phyloP scores from a whole-genome alignment of 1,140 invertebrate genomes.

The Centruroides sculpturatus region DNA sequence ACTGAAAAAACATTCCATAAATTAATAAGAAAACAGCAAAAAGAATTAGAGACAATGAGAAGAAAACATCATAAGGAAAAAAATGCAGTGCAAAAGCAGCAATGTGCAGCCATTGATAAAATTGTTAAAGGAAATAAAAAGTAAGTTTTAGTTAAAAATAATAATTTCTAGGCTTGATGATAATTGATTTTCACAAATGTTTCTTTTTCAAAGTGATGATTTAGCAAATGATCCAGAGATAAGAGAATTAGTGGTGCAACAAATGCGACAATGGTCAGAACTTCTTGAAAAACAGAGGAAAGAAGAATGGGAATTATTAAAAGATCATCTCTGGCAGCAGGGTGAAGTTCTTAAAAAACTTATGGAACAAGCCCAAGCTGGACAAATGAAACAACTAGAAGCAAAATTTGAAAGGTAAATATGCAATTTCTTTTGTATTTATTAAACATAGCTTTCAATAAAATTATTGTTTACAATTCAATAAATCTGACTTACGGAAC shows the following conservation, averaged over 20 bases:
- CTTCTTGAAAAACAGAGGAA: constrained; percentile 74
- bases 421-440: background rate
- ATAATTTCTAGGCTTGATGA: too few relatives aligned
- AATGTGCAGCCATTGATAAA: constrained; percentile 86
- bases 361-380: constrained; percentile 64
- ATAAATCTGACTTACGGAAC: too few relatives aligned
- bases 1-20: constrained; percentile 89
- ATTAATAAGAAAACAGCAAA: constrained; percentile 88
- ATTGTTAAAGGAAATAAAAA: constrained; percentile 73
- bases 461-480: too few relatives aligned
- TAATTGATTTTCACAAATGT: too few relatives aligned
- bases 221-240: constrained; percentile 50
- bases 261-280: constrained; percentile 87
- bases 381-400: constrained; percentile 80
- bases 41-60: constrained; percentile 78
- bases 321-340: constrained; percentile 68
- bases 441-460: too few relatives aligned
- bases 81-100: constrained; percentile 74
- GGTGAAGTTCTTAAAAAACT: constrained; percentile 69
- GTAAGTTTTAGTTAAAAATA: constrained; percentile 34
- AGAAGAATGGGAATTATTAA: constrained; percentile 74
- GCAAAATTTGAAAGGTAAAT: constrained; percentile 68
- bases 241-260: constrained; percentile 65
- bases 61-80: constrained; percentile 92
- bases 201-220: too few relatives aligned